Base-by-base conservation (phyloP, 2,797 vertebrate species). In the Sebastes matsubarae region DNA sequence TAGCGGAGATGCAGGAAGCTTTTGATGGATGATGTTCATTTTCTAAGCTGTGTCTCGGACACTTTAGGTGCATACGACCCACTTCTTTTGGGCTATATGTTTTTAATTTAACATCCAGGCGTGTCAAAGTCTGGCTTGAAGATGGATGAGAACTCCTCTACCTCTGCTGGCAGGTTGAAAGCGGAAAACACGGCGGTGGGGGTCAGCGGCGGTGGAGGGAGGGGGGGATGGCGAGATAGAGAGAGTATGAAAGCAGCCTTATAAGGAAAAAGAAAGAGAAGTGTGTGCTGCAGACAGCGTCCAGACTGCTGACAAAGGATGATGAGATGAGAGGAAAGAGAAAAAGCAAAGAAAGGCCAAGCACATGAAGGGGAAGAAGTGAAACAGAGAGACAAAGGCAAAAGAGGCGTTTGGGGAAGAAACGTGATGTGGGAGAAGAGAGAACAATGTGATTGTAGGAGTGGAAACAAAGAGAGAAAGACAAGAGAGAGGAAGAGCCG, bases 11-110 rank as follows among this genome's bases (percentile, higher is more conserved):
- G 65, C 59, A 5, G 68, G 77, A 83, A 61, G 75, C 69, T 66
- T 88, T 89, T 95, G 94, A 95, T 95, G 89, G 94, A 95, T 95
- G 93, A 89, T 88, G 76, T 91, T 95, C 90, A 95, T 96, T 95
- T 93, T 88, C 89, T 81, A 87, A 89, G 87, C 85, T 68, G 75
- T 86, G 88, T 95, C 89, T 94, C 58, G 63, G 86, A 92, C 91
- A 86, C 87, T 93, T 92, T 78, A 86, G 88, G 72, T 91, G 88
- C 89, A 90, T 74, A 85, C 85, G 46, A 87, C 83, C 88, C 90
- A 85, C 88, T 93, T 92, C 84, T 93, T 80, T 84, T 73, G 68
- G 74, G 83, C 87, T 90, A 75, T 85, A 77, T 83, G 79, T 92
- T 94, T 95, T 95, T 94, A 94, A 93, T 95, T 94, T 89, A 92